Percentiles rank a stretch among this genome's conserved stretches.
phyloP scores from a whole-genome alignment of 1,140 invertebrate genomes.

The Scaptomyza hsui region DNA sequence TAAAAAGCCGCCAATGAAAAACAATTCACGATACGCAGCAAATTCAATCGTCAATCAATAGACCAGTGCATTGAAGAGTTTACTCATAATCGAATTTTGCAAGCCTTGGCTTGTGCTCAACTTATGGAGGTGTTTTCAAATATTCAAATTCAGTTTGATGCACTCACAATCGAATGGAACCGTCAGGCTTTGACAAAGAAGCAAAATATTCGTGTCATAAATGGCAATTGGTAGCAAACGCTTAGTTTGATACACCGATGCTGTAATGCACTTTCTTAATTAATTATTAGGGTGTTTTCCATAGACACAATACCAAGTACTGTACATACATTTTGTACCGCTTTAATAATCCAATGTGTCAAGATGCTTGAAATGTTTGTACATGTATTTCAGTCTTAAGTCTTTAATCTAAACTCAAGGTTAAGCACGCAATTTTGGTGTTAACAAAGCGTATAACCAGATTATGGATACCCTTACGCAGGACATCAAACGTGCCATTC shows the following conservation, averaged over 20 bases:
- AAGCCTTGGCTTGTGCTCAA: constrained; percentile 14
- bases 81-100: constrained; percentile 75
- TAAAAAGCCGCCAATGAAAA: constrained; percentile 30
- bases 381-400: background rate
- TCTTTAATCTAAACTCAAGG: background rate
- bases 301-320: no score
- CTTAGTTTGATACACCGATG: background rate
- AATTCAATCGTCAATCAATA: constrained; percentile 74
- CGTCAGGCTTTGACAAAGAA: constrained; percentile 22
- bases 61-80: constrained; percentile 17
- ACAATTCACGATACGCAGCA: constrained; percentile 53
- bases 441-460: background rate
- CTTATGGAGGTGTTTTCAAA: constrained; percentile 44
- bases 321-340: no score
- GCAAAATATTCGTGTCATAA: constrained; percentile 32
- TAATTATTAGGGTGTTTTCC: no score
- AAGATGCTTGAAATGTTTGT: no score
- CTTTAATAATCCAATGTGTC: no score
- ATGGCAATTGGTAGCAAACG: background rate
- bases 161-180: constrained; percentile 17
- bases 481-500: constrained; percentile 6
- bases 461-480: constrained; percentile 14
- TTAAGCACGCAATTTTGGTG: background rate
- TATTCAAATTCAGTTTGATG: constrained; percentile 72
- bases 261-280: constrained; percentile 6